Percentiles rank a stretch among this genome's conserved stretches.
These are phyloP conservation scores for Lontra canadensis DNA, from an alignment of 2,113 vertebrate species.

Conservation along the genomic window DNA sequence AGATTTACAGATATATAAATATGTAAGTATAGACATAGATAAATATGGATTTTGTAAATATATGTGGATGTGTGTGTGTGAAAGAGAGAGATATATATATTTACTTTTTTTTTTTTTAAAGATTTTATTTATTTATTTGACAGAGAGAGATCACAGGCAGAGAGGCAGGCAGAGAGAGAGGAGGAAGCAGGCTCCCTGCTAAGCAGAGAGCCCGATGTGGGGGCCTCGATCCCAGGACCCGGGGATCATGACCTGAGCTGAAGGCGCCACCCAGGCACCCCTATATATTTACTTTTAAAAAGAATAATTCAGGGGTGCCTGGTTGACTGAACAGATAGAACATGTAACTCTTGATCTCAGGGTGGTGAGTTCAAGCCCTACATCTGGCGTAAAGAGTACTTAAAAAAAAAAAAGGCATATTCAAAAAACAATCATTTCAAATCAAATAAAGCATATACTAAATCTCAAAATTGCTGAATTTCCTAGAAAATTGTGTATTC, in stretches of 20 bases:
- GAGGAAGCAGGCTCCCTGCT: no score
- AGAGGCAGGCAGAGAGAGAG: no score
- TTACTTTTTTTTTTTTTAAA: background rate
- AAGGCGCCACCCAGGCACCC: no score
- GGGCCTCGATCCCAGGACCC: no score
- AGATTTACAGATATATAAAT: background rate
- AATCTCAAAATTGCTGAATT: constrained; percentile 20
- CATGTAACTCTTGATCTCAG: background rate
- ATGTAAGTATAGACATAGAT: background rate
- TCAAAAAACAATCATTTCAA: constrained; percentile 24
- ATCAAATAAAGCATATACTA: constrained; percentile 29
- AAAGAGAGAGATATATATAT: background rate
- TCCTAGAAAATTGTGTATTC: background rate
- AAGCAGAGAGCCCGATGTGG: no score
- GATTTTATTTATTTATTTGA: no score
- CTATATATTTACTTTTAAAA: background rate
- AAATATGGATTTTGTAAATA: background rate
- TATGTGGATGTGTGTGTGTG: background rate
- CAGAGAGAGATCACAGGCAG: no score
- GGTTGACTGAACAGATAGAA: background rate
- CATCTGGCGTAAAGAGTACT: background rate
- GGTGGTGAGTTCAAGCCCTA: background rate
- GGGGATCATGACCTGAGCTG: no score
- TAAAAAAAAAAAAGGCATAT: constrained; percentile 25
- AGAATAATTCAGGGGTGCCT: background rate